phyloP scores from a whole-genome alignment of 1,140 invertebrate species.

The Eufriesea mexicana region DNA sequence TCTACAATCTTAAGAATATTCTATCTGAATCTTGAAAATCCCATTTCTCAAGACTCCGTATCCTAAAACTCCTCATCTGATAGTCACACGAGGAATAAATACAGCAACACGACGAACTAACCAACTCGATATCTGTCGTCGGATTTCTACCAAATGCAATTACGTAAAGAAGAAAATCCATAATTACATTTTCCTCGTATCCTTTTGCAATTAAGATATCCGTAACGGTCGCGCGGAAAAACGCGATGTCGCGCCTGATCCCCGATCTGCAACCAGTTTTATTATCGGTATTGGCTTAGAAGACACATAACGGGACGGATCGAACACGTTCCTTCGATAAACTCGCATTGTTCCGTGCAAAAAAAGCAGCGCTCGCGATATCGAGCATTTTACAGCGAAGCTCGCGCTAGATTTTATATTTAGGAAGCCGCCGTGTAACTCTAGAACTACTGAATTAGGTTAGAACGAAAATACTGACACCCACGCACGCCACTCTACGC shows the following conservation, averaged over 20 bases:
- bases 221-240: not conserved
- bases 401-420: constrained; percentile 80
- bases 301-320: not conserved
- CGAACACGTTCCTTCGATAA: not conserved
- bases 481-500: constrained; percentile 62
- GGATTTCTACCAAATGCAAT: not conserved
- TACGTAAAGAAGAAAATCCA: not conserved
- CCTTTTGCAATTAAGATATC: not conserved
- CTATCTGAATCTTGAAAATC: no score
- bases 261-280: not conserved
- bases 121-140: no score
- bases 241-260: not conserved
- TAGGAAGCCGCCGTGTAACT: constrained; percentile 77
- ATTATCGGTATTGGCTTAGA: not conserved
- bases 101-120: no score
- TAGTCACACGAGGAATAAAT: no score
- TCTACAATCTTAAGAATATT: no score
- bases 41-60: no score
- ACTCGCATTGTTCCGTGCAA: constrained; percentile 2
- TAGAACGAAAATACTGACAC: constrained; percentile 77
- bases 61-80: no score
- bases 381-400: constrained; percentile 66
- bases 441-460: constrained; percentile 80
- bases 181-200: not conserved
- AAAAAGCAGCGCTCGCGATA: not conserved